Evolutionary conservation across 2,797 vertebrate species (phyloP).

Genomic region (Meda fulgida): DNA sequence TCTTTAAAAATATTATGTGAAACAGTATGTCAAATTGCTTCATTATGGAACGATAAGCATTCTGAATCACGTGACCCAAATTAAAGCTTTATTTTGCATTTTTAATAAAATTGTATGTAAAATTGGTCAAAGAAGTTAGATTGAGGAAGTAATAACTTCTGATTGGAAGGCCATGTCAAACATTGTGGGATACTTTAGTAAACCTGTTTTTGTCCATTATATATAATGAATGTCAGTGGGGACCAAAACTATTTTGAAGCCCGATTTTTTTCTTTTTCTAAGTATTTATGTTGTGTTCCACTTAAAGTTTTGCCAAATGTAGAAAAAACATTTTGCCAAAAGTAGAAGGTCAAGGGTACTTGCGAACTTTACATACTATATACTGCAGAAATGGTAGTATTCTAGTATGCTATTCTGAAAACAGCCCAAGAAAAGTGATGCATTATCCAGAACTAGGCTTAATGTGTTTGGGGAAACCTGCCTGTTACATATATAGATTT

Average conservation of each 20-base stretch:
- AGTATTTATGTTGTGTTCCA: neutral
- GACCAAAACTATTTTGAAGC: neutral
- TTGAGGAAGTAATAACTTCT: neutral
- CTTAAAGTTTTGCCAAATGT: neutral
- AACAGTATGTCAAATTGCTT: neutral
- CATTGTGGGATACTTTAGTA: neutral
- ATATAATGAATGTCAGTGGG: neutral
- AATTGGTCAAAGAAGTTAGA: neutral
- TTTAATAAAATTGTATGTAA: neutral
- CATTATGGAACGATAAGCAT: neutral
- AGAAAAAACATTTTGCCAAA: neutral
- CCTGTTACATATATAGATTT: neutral
- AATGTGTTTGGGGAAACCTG: neutral
- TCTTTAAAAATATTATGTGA: neutral
- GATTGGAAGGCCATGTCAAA: neutral
- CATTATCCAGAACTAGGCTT: conserved; percentile 26
- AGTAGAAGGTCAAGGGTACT: neutral
- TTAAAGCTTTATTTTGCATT: neutral
- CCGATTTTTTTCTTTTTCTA: neutral
- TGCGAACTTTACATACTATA: neutral
- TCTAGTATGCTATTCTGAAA: neutral
- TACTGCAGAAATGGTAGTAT: neutral
- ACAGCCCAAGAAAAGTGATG: neutral
- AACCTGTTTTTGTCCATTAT: neutral
- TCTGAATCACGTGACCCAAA: neutral